Base-by-base conservation (phyloP, 2,113 vertebrate genomes). In the Rhinopithecus roxellana region DNA sequence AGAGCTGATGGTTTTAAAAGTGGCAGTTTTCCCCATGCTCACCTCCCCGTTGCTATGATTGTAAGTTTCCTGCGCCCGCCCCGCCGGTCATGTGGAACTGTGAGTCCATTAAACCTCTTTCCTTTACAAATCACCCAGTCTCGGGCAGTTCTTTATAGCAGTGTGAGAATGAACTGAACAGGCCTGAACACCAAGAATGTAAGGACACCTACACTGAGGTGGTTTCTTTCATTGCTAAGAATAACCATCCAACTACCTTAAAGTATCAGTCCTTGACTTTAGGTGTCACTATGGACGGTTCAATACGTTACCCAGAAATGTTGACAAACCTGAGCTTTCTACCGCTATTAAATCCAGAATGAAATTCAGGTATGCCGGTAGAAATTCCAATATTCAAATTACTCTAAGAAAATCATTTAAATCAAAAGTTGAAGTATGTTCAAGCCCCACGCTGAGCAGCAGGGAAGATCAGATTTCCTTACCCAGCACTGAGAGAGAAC, bases 191-290 rank as follows among this genome's bases (percentile, higher is more conserved):
- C 32, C n/a, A 32, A 35, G 32, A 69, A 35, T 3, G 9, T 35
- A 35, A 16, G 32, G 64, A 27, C 59, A 5, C 59, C 61, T 30
- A 30, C 11, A 13, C 61, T 64, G 61, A 64, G 61, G 27, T 13
- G 13, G 61, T 64, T 64, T 30, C 61, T 64, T 64, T 64, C 61
- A 30, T 30, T 12, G 10, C 32, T 30, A 69, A 16, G 67, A 8
- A 35, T 13, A 35, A 30, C 67, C 57, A 20, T 2, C 0, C 17
- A 35, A 35, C 12, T 17, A 18, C 6, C 1, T 30, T n/a, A 17
- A 64, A 27, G 1, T 0, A 48, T 30, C 57, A 20, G 1, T 2
- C 55, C 22, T 27, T 64, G n/a, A 74, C 69, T 55, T 25, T 5
- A 13, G 9, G 59, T 30, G 27, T 38, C 81, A 74, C n/a, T 74